Base-by-base conservation (phyloP, 2,888 invertebrate genomes). In the Epistrophe eligans region DNA sequence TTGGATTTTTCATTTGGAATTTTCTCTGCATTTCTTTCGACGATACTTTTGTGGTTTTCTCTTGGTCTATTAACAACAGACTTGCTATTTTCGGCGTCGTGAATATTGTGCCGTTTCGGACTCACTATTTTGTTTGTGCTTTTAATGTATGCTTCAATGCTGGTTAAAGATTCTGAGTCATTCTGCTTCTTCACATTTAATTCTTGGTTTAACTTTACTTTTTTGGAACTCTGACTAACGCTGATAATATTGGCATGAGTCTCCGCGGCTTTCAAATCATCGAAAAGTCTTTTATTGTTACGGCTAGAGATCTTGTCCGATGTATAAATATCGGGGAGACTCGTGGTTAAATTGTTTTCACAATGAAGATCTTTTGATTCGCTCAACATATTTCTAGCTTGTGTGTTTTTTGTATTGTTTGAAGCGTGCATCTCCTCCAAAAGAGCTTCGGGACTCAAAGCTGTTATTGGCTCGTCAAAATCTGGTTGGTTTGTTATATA, bases 391-490 rank as follows among this genome's bases (percentile, higher is more conserved):
- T 1, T 2, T n/a, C 8, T 6, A 32, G 57, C 0, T 4, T 1
- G 32, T 6, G n/a, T 38, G 2, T 11, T 38, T 58, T 38, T 57
- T 55, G 8, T 0, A 15, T 17, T 9, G 4, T 28, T 15, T 19
- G 45, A 8, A 35, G 40, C 52, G 32, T 80, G 77, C n/a, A 84
- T 45, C 15, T 67, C 55, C n/a, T 17, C 77, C 40, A 84, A 50
- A 4, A 80, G 60, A 4, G 6, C 19, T 67, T 84, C 84, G 4
- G 84, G 64, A 11, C 48, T 17, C 9, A 9, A 10, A 0, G 10
- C 10, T 24, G 9, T 13, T 9, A n/a, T n/a, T n/a, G 13, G 11
- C 35, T 35, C 6, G 6, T 55, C 28, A n/a, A 4, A 4, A 9
- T 24, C 19, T 48, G 48, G 9, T 19, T 19, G 4, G 11, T 19